Evolutionary conservation across 1,140 invertebrate species (phyloP).

Genomic region (Scaptodrosophila lebanonensis): DNA sequence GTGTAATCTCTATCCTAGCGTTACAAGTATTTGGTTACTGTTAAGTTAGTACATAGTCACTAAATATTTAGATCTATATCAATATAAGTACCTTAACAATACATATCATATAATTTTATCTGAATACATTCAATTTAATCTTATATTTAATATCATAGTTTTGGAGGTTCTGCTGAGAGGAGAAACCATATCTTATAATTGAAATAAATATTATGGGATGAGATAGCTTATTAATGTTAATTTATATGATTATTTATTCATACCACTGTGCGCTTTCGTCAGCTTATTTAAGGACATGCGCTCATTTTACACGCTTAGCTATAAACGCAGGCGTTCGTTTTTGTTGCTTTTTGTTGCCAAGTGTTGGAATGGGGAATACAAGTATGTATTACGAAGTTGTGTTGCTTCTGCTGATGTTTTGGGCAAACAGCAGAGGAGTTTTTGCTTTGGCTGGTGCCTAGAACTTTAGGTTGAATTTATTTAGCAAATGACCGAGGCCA

Average conservation of each 20-base stretch:
- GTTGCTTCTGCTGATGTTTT: conserved; percentile 18
- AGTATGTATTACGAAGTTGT: conserved; percentile 3
- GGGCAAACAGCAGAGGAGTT: conserved; percentile 51
- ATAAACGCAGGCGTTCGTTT: conserved; percentile 30
- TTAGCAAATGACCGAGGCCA: conserved; percentile 62
- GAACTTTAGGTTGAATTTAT: conserved; percentile 51
- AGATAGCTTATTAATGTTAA: too few species aligned
- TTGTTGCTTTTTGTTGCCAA: background rate
- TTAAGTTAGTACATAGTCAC: too few species aligned
- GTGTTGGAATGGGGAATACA: conserved; percentile 11
- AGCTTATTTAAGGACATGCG: conserved; percentile 61
- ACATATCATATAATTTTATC: too few species aligned
- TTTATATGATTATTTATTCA: background rate
- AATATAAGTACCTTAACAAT: too few species aligned
- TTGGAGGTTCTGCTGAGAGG: too few species aligned
- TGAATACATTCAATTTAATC: too few species aligned
- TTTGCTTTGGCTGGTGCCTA: conserved; percentile 32
- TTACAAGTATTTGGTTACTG: too few species aligned
- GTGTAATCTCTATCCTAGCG: too few species aligned
- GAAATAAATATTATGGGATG: too few species aligned
- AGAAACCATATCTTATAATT: too few species aligned
- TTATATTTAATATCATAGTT: too few species aligned
- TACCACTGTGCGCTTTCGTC: background rate
- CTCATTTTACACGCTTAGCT: conserved; percentile 64
- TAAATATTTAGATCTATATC: too few species aligned